Base-by-base conservation (phyloP, 2,888 invertebrate genomes). In the Drosophila nr. medialis region DNA sequence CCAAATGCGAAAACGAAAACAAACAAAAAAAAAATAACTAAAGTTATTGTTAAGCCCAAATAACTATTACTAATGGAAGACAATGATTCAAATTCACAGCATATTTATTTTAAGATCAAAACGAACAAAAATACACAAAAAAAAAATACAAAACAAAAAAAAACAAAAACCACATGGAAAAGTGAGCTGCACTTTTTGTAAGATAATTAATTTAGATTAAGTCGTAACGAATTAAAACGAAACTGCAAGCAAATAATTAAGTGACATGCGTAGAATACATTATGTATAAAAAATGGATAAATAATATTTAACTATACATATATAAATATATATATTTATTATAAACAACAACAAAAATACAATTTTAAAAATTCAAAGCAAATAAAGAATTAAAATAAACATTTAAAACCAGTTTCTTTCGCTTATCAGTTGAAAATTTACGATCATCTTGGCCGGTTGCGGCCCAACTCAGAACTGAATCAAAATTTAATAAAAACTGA, bases 351-450 rank as follows among this genome's bases (percentile, higher is more conserved):
- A 80, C 40, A 83, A 85, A 80, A 89, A 85, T 88, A 81, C 77
- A 89, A 85, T 85, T 85, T 79, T 81, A 85, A 86, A 85, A 85
- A 89, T 89, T 88, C 72, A 86, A 88, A 77, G 67, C 72, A 71
- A 78, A 78, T 78, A 75, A 78, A 77, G 75, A 79, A 75, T 71
- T 75, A 77, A 78, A 80, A 64, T 68, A 65, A 58, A 71, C 64
- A 62, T 53, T 77, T 66, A 48, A 64, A 64, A 45, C 10, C 56
- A 29, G 32, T n/a, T 7, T n/a, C 1, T 38, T 4, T 27, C 32
- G 13, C 24, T 18, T 6, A 24, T 27, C 10, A 36, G 6, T 18
- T 4, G 15, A 15, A 45, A 18, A 10, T 36, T 54, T 18, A 11
- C 11, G 34, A 21, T 15, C 51, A 15, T 1, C 21, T 10, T 21